A percentile compares a stretch with the other conserved stretches of the same genome.
phyloP scores from a whole-genome alignment of 2,113 vertebrate genomes.

The Tetrao urogallus region DNA sequence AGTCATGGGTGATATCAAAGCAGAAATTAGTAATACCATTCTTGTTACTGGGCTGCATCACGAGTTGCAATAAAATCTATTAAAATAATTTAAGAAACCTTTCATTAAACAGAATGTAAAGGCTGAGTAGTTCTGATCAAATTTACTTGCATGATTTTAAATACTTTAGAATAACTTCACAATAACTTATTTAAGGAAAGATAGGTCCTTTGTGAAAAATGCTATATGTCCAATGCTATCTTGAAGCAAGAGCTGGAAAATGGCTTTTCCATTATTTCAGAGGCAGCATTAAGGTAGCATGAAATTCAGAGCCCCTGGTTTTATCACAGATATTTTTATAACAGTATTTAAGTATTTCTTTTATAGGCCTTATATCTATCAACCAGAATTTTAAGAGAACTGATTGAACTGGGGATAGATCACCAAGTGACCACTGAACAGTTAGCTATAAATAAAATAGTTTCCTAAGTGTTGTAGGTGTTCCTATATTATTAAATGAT shows the following conservation, averaged over 20 bases:
- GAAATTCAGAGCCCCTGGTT: conserved; percentile 76
- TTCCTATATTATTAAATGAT: neutral
- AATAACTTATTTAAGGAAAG: conserved; percentile 53
- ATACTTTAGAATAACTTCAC: conserved; percentile 66
- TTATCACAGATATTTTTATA: conserved; percentile 73
- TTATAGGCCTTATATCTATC: conserved; percentile 32
- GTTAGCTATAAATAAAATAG: conserved; percentile 42
- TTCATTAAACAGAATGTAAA: conserved; percentile 53
- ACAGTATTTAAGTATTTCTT: conserved; percentile 66
- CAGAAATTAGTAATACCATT: neutral
- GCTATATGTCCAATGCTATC: no score
- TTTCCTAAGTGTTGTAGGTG: conserved; percentile 43
- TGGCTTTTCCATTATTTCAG: conserved; percentile 75
- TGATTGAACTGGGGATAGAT: conserved; percentile 40
- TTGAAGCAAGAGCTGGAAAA: conserved; percentile 79
- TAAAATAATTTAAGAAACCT: conserved; percentile 14
- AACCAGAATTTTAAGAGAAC: conserved; percentile 50
- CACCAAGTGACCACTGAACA: conserved; percentile 48
- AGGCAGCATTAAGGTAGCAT: conserved; percentile 70
- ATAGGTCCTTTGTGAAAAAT: conserved; percentile 68
- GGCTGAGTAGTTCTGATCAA: conserved; percentile 32
- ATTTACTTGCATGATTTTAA: conserved; percentile 64
- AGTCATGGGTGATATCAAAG: neutral
- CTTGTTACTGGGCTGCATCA: neutral
- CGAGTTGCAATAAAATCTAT: conserved; percentile 5